phyloP scores from a whole-genome alignment of 2,797 vertebrate species.

The Sebastolobus alascanus region DNA sequence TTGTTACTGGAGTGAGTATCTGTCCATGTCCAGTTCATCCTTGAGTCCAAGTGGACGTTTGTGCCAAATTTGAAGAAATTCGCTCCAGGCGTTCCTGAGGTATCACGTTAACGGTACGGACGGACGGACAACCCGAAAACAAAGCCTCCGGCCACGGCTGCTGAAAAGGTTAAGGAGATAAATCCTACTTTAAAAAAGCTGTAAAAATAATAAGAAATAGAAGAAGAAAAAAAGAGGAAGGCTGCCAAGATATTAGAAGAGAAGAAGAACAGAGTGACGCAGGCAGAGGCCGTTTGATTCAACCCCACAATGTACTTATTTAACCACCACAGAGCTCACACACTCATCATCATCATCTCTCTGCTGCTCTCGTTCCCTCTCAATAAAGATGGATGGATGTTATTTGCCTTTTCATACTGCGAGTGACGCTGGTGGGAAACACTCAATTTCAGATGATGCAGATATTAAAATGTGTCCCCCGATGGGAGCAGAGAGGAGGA shows the following conservation, averaged over 20 bases:
- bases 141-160: no score
- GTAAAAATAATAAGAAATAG: no score
- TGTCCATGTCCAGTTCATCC: no score
- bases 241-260: no score
- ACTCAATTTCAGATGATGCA: slow-evolving; percentile 56
- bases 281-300: background rate
- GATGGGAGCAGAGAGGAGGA: slow-evolving; percentile 24
- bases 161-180: no score
- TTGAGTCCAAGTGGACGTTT: no score
- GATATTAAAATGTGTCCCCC: slow-evolving; percentile 56
- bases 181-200: no score
- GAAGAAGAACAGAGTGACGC: background rate
- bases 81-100: no score
- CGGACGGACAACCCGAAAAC: no score
- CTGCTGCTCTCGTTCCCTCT: background rate
- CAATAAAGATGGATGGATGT: slow-evolving; percentile 39
- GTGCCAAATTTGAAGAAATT: no score
- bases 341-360: background rate
- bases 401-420: slow-evolving; percentile 37
- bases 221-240: background rate
- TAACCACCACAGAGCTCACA: slow-evolving; percentile 23
- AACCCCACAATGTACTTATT: slow-evolving; percentile 18
- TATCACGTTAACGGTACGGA: no score
- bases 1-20: no score
- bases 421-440: slow-evolving; percentile 22